Base-by-base conservation (phyloP, 2,113 vertebrate genomes). In the Polyodon spathula region DNA sequence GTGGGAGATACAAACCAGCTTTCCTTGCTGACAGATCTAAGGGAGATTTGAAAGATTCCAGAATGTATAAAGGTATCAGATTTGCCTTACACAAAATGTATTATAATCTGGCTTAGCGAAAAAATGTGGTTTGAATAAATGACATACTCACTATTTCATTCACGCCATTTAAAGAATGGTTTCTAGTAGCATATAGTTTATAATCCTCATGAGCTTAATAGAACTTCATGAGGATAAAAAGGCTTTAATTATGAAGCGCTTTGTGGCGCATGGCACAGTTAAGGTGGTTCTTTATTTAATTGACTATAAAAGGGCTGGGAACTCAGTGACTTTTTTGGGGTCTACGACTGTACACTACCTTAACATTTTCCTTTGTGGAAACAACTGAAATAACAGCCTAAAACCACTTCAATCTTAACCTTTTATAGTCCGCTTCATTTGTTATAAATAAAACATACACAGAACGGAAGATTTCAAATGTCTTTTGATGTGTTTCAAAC, bases 351-450 rank as follows among this genome's bases (percentile, higher is more conserved):
- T 43, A 41, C 40, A n/a, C n/a, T 10, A 16, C 14, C 12, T 58
- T 50, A 50, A 3, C 40, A 58, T 43, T 40, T n/a, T 58, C 56
- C 42, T n/a, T 43, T 58, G 40, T 43, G 56, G n/a, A 58, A 40
- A 17, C 56, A 43, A 58, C 56, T 27, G 40, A 17, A 42, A 58
- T 58, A 44, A 58, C 56, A 58, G 16, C 41, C 40, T 42, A 15
- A 40, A 58, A 58, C 56, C 56, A 42, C 56, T 58, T 58, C 10
- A n/a, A 15, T 15, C 46, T 16, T 42, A 58, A n/a, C 56, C 56
- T 58, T 42, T 58, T 16, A 42, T 16, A 6, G 6, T 42, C 40
- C 37, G 6, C 40, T 58, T 40, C 56, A 58, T 58, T 9, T 39
- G 40, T 40, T 2, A 58, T 14, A 17, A 42, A 42, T 37, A 37